Conservation (phyloP, 2,113 vertebrate genomes). For the Pygoscelis adeliae region DNA sequence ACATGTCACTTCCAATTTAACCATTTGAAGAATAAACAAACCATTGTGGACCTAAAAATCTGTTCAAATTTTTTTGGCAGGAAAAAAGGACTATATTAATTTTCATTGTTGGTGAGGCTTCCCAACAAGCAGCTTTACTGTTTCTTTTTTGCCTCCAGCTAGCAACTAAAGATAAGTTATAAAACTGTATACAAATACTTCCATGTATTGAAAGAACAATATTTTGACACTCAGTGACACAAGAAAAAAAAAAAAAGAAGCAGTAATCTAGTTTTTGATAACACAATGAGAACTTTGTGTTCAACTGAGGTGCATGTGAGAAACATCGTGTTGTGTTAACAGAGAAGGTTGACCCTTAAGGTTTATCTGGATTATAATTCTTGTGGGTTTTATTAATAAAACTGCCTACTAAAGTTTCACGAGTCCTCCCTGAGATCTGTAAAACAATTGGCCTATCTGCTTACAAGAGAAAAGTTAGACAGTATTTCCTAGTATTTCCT, state of each 20-base stretch:
- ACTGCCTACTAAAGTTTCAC: conserved; percentile 28
- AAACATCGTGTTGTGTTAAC: conserved; percentile 55
- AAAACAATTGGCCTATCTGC: conserved; percentile 46
- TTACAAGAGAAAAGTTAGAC: conserved; percentile 9
- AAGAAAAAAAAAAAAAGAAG: neutral
- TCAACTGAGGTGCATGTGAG: conserved; percentile 50
- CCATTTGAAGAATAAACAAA: conserved; percentile 63
- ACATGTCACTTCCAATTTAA: conserved; percentile 54
- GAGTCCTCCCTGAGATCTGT: conserved; percentile 9
- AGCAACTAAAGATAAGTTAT: conserved; percentile 74
- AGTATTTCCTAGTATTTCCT: conserved; percentile 47
- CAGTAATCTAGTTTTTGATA: conserved; percentile 65
- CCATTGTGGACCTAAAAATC: conserved; percentile 56
- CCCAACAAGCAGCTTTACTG: conserved; percentile 71
- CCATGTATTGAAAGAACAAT: conserved; percentile 75
- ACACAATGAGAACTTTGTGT: conserved; percentile 70
- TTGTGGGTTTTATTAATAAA: conserved; percentile 37
- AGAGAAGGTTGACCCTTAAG: conserved; percentile 59
- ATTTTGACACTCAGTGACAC: conserved; percentile 80
- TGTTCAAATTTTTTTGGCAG: conserved; percentile 56
- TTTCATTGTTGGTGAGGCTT: conserved; percentile 72
- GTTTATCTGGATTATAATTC: conserved; percentile 33
- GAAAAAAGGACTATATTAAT: conserved; percentile 59
- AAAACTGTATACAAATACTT: conserved; percentile 77
- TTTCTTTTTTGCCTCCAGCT: conserved; percentile 77